These are phyloP conservation scores for Oxycera nigricornis DNA, from an alignment of 2,888 invertebrate species.

Conservation along the genomic window DNA sequence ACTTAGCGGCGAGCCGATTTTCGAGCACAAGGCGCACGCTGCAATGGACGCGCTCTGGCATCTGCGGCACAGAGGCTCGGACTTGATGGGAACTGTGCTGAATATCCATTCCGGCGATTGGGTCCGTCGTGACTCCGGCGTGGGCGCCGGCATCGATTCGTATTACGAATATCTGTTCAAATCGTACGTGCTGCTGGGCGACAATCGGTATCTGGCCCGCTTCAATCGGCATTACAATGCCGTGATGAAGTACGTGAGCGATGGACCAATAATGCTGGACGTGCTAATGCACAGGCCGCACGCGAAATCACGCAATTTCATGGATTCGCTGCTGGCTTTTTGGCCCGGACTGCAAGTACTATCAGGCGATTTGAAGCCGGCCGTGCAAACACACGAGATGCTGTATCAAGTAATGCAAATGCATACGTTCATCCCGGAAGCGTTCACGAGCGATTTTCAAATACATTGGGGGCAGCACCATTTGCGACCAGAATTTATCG, in stretches of 20 bases:
- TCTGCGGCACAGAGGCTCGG: slow-evolving; percentile 84
- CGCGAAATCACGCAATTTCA: slow-evolving; percentile 92
- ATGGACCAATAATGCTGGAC: slow-evolving; percentile 91
- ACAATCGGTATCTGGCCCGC: slow-evolving; percentile 90
- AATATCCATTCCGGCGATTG: slow-evolving; percentile 99
- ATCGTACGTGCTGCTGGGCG: slow-evolving; percentile 93
- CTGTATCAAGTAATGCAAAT: slow-evolving; percentile 97
- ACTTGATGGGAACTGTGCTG: slow-evolving; percentile 96
- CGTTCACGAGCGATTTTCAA: slow-evolving; percentile 97
- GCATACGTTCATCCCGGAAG: slow-evolving; percentile 98
- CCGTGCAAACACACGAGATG: slow-evolving; percentile 99
- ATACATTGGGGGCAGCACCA: slow-evolving; percentile 99
- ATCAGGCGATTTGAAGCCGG: slow-evolving; percentile 91
- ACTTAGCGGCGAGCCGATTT: slow-evolving; percentile 88
- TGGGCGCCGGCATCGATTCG: slow-evolving; percentile 99
- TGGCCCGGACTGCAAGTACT: slow-evolving; percentile 96
- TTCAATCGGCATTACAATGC: slow-evolving; percentile 96
- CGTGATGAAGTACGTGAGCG: slow-evolving; percentile 94
- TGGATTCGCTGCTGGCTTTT: slow-evolving; percentile 97
- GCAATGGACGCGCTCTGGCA: slow-evolving; percentile 98
- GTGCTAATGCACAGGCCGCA: slow-evolving; percentile 96
- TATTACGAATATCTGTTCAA: slow-evolving; percentile 99
- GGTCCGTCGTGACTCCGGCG: slow-evolving; percentile 95
- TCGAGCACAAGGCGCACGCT: slow-evolving; percentile 92
- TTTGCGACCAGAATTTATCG: slow-evolving; percentile 94